Conservation (phyloP, 2,888 invertebrate genomes). For the Cosmorhoe ocellata region DNA sequence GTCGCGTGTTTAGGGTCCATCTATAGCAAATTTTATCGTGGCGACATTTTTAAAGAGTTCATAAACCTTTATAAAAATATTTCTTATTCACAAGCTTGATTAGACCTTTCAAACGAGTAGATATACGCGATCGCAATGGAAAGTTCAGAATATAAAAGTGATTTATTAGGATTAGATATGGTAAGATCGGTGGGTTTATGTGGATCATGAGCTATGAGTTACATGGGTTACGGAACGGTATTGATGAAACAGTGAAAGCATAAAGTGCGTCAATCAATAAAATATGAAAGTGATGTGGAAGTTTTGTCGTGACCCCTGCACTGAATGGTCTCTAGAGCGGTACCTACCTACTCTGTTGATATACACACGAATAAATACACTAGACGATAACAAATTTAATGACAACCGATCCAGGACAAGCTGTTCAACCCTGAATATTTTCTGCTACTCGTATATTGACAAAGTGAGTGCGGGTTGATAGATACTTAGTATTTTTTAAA, state of each 20-base stretch:
- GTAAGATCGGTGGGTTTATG: slow-evolving; percentile 11
- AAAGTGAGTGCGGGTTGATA: no score
- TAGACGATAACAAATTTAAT: no score
- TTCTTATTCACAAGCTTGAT: slow-evolving; percentile 10
- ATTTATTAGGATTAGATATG: slow-evolving; percentile 23
- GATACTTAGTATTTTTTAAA: no score
- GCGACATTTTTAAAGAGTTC: slow-evolving; percentile 16
- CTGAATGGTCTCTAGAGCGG: slow-evolving; percentile 4
- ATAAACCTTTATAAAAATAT: slow-evolving; percentile 14
- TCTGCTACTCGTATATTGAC: no score
- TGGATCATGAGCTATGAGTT: slow-evolving; percentile 6
- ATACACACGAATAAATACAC: no score
- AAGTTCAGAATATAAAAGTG: slow-evolving; percentile 19
- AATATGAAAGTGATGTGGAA: slow-evolving; percentile 17
- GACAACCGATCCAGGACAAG: no score
- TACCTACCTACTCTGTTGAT: no score
- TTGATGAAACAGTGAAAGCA: slow-evolving; percentile 23
- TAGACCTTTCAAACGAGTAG: slow-evolving; percentile 9
- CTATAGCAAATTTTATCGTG: slow-evolving; percentile 19
- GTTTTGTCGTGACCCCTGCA: slow-evolving; percentile 9
- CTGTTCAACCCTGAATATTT: no score
- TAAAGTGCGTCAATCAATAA: slow-evolving; percentile 20
- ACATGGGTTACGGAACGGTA: slow-evolving; percentile 12
- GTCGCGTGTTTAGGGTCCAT: slow-evolving; percentile 28
- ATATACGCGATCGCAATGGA: slow-evolving; percentile 13